Percentiles rank a stretch among this genome's conserved stretches.
These are phyloP conservation scores for Dinomys branickii DNA, from an alignment of 2,113 vertebrate genomes.

Conservation along the genomic window DNA sequence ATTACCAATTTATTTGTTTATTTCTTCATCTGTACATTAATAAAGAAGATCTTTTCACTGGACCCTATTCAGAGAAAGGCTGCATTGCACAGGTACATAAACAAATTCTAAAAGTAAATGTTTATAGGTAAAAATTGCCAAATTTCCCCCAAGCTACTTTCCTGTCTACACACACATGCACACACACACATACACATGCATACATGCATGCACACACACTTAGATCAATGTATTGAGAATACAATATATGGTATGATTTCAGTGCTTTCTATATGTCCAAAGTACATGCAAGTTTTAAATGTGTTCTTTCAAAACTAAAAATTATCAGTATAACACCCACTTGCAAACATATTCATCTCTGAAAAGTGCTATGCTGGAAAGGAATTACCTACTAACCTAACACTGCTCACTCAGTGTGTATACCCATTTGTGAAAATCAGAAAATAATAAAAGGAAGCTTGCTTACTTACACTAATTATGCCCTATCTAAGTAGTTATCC, in stretches of 20 bases:
- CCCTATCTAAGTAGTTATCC: neutral
- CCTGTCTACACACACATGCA: neutral
- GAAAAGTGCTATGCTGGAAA: neutral
- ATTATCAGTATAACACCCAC: neutral
- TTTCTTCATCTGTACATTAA: neutral
- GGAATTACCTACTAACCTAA: neutral
- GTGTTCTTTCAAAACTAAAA: slow-evolving; percentile 32
- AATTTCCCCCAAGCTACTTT: neutral
- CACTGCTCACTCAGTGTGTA: neutral
- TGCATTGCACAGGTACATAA: neutral
- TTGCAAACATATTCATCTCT: neutral
- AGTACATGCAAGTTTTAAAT: neutral
- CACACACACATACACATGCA: neutral
- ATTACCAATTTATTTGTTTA: neutral
- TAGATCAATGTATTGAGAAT: neutral
- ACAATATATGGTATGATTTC: neutral
- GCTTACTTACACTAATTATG: slow-evolving; percentile 15
- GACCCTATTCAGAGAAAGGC: neutral
- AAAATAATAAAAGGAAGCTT: slow-evolving; percentile 37
- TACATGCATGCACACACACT: neutral
- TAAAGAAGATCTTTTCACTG: neutral
- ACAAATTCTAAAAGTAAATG: neutral
- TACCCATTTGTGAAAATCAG: neutral
- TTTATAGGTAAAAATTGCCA: neutral
- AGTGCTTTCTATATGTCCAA: neutral